Evolutionary conservation across 2,888 invertebrate species (phyloP), one percentile per base, ranked within the genome.

Genomic region (Xanthorhoe designata): DNA sequence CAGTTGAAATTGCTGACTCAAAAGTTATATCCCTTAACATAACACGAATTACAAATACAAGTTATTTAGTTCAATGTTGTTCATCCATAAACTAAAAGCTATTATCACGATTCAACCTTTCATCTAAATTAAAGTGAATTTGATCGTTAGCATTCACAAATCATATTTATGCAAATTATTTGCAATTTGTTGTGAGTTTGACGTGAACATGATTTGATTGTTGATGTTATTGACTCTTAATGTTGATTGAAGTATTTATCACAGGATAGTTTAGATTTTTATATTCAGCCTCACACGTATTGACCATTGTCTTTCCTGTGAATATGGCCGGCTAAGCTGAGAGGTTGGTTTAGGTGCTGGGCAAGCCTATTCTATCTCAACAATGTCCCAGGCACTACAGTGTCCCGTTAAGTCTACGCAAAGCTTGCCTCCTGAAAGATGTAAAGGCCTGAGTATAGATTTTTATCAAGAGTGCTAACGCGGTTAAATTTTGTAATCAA

Each of bases 131-230:
- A 50, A 32, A 35, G n/a, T 19, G 51, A 38, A 52, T 52, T 42
- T 19, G 38, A 24, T 50, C 18, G 32, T 38, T 49, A 49, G 17
- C 49, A 56, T 45, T 61, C 61, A 51, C 19, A 56, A 55, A 38
- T 50, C 38, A 52, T 32, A 60, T 52, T 57, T 63, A 63, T 63
- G 56, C 62, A 63, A 63, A 63, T 57, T 56, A 61, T 47, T 61
- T 29, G 29, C 51, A 57, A 63, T 63, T 57, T 52, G 50, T 54
- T 53, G 29, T 56, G 56, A 56, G 51, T 56, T n/a, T 63, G 51
- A 63, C 56, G 50, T 35, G 19, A 50, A 24, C 50, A 32, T 54
- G 54, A 19, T 47, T 38, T 9, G 51, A 62, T 51, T 29, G 49
- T 7, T 55, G 17, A 18, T n/a, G 17, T 18, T 47, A 54, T 38